Evolutionary conservation across 2,113 vertebrate species (phyloP), one percentile per base, ranked within the genome.

Genomic region (Pelobates fuscus): DNA sequence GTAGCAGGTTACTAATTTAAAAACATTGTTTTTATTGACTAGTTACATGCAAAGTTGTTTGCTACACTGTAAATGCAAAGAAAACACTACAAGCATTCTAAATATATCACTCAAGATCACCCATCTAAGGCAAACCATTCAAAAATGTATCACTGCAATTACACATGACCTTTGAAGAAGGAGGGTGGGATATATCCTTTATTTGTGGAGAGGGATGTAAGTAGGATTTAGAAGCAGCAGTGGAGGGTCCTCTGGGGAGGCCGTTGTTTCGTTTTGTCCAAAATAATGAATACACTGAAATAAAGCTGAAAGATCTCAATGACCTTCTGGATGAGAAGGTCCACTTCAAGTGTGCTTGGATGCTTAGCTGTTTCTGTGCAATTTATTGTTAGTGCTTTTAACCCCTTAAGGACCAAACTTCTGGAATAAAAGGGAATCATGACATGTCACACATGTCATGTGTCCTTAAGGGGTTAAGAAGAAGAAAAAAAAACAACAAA

Each of bases 261-360:
- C n/a, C n/a, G 27, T n/a, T 15, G 29, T 44, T 65, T 64, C 59
- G 21, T 64, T 65, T 74, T 74, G 71, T 74, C 44, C 11, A 14
- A 24, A 65, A 43, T 58, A 74, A 57, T 65, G 71, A 74, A 74
- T 57, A 54, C 44, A 57, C 61, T 66, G 71, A 74, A 57, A 74
- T 63, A 74, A 65, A 74, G 61, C 61, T 74, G 30, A 74, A 74
- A 43, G 49, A 65, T 74, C 46, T 74, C 49, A 64, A 65, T 74
- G 61, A 74, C 61, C 71, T 74, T 65, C 61, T 41, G 54, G 5
- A 74, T 55, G 27, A 65, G 29, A 74, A 57, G 61, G 46, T 74
- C 61, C 49, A 65, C 71, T 57, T 57, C 18, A 74, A 74, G 71
- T 30, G 26, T 55, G 21, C 27, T 55, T 26, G 29, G 60, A 29